These are phyloP conservation scores for Anthrax anthrax DNA, from an alignment of 2,888 invertebrate species.

Conservation along the genomic window DNA sequence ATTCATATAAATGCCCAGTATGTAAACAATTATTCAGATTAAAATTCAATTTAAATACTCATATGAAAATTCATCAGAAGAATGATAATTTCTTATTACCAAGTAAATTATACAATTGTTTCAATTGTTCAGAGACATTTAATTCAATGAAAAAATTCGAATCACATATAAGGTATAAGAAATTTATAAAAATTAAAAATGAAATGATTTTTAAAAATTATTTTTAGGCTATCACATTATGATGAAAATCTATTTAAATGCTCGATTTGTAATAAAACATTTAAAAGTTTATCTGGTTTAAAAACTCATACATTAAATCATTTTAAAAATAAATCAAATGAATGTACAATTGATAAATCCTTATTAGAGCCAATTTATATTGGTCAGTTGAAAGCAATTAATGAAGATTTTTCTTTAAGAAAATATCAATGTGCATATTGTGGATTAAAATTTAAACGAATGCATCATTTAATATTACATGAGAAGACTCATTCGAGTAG, in stretches of 20 bases:
- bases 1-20: conserved; percentile 17
- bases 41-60: conserved; percentile 5
- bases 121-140: conserved; percentile 4
- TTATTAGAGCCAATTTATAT: not conserved
- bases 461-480: conserved; percentile 13
- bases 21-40: conserved; percentile 13
- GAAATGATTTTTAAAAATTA: not conserved
- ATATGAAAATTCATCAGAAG: conserved; percentile 9
- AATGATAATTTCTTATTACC: not conserved
- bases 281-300: conserved; percentile 2
- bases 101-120: conserved; percentile 6
- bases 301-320: conserved; percentile 5
- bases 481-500: conserved; percentile 12
- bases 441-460: conserved; percentile 12
- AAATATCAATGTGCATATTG: conserved; percentile 14
- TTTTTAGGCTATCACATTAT: conserved; percentile 3
- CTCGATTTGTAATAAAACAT: conserved; percentile 5
- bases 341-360: not conserved
- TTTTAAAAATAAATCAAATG: not conserved
- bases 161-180: conserved; percentile 6
- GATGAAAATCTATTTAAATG: conserved; percentile 3
- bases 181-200: not conserved
- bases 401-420: not conserved
- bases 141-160: conserved; percentile 5
- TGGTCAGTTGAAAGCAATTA: not conserved